A percentile compares a stretch with the other conserved stretches of the same genome.
Conservation (phyloP, 2,113 vertebrate species). For the Oncorhynchus kisutch region DNA sequence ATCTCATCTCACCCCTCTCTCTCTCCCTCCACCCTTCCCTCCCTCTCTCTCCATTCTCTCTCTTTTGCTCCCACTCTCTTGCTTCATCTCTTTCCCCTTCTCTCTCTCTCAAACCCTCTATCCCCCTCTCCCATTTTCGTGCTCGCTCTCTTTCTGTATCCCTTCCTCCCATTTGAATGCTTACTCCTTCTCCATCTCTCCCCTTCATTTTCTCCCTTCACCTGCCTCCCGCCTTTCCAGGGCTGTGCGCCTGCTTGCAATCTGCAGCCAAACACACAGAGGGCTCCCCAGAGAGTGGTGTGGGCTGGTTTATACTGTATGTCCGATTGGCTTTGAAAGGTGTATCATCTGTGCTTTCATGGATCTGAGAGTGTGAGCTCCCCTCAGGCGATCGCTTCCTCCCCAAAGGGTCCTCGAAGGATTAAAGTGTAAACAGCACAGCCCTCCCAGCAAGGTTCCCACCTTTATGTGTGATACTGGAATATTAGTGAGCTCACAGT, state of each 20-base stretch:
- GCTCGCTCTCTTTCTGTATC: neutral
- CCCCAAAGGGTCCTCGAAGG: neutral
- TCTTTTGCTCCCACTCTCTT: neutral
- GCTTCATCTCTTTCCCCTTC: neutral
- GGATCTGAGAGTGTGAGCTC: slow-evolving; percentile 2
- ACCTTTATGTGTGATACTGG: neutral
- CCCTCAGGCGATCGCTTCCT: neutral
- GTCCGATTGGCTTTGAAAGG: slow-evolving; percentile 23
- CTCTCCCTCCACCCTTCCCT: neutral
- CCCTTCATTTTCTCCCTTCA: neutral
- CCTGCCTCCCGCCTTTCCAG: neutral
- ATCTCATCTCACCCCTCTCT: slow-evolving; percentile 16
- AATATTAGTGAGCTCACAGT: neutral
- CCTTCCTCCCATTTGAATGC: neutral
- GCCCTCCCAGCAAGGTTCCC: neutral
- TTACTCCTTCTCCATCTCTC: neutral
- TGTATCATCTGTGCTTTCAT: slow-evolving; percentile 20
- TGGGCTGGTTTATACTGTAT: neutral
- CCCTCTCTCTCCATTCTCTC: neutral
- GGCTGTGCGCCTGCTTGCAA: neutral
- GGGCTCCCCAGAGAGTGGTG: neutral
- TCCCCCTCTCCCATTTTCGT: neutral
- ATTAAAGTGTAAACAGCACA: neutral
- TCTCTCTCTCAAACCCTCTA: neutral
- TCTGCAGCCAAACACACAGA: neutral